These are phyloP conservation scores for Cerastoderma edule DNA, from an alignment of 2,888 invertebrate species.

Conservation along the genomic window DNA sequence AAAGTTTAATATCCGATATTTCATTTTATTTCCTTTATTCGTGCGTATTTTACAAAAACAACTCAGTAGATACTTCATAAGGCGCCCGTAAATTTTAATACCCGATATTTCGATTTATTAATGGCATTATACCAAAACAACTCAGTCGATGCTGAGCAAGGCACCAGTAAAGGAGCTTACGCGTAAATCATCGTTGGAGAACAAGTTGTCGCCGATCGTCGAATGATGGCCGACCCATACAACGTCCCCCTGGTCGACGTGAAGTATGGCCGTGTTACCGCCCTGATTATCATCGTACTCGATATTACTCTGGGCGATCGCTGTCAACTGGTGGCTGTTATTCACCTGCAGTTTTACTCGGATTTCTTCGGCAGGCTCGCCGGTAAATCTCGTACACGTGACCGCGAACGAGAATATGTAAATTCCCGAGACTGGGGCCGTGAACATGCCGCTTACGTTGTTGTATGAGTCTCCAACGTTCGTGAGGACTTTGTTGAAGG, in stretches of 20 bases:
- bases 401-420: slow-evolving; percentile 50
- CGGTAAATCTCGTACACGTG: slow-evolving; percentile 33
- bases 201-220: background rate
- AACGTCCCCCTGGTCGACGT: slow-evolving; percentile 5
- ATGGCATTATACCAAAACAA: too few species aligned
- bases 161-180: slow-evolving; percentile 15
- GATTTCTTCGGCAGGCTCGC: slow-evolving; percentile 35
- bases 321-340: slow-evolving; percentile 24
- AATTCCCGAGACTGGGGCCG: slow-evolving; percentile 33
- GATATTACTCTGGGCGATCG: slow-evolving; percentile 12
- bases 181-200: slow-evolving; percentile 5
- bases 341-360: slow-evolving; percentile 44
- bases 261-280: slow-evolving; percentile 3
- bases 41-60: too few species aligned
- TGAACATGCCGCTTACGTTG: slow-evolving; percentile 34
- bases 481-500: slow-evolving; percentile 31
- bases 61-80: too few species aligned
- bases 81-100: too few species aligned
- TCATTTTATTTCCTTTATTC: too few species aligned
- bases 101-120: too few species aligned
- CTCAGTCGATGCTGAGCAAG: too few species aligned
- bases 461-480: slow-evolving; percentile 37
- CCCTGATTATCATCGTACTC: slow-evolving; percentile 21
- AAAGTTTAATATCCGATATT: too few species aligned
- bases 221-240: slow-evolving; percentile 13